Conservation (phyloP, 1,140 invertebrate species). For the Carposina sasakii region DNA sequence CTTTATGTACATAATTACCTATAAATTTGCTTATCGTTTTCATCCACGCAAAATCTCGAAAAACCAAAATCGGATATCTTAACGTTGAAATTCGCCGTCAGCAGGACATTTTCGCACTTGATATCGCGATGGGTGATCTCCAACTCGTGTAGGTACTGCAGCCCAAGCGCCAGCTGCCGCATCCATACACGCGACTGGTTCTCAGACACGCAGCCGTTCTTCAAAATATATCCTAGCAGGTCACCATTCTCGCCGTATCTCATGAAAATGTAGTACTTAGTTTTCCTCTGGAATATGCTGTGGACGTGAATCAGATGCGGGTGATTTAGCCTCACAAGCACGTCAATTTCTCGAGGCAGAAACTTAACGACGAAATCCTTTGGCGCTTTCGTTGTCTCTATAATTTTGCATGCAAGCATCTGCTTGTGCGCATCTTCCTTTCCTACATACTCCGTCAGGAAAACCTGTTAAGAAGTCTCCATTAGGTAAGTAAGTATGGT, state of each 20-base stretch:
- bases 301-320: slow-evolving; percentile 81
- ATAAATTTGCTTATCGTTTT: slow-evolving; percentile 66
- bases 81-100: slow-evolving; percentile 80
- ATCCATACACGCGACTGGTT: slow-evolving; percentile 79
- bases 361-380: slow-evolving; percentile 84
- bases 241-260: slow-evolving; percentile 79
- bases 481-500: too few relatives aligned
- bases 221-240: slow-evolving; percentile 76
- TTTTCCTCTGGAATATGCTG: slow-evolving; percentile 78
- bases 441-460: slow-evolving; percentile 71
- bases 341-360: slow-evolving; percentile 82
- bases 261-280: slow-evolving; percentile 82
- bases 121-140: slow-evolving; percentile 83
- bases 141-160: slow-evolving; percentile 82
- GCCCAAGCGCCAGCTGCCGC: slow-evolving; percentile 76
- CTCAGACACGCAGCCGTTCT: slow-evolving; percentile 77
- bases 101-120: slow-evolving; percentile 86
- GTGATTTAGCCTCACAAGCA: slow-evolving; percentile 80
- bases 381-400: slow-evolving; percentile 80
- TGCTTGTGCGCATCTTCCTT: slow-evolving; percentile 50
- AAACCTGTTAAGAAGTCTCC: slow-evolving; percentile 64
- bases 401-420: slow-evolving; percentile 80
- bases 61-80: slow-evolving; percentile 90
- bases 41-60: slow-evolving; percentile 70
- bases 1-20: too few relatives aligned